Base-by-base conservation (phyloP, 2,113 vertebrate genomes). In the Nematolebias whitei region DNA sequence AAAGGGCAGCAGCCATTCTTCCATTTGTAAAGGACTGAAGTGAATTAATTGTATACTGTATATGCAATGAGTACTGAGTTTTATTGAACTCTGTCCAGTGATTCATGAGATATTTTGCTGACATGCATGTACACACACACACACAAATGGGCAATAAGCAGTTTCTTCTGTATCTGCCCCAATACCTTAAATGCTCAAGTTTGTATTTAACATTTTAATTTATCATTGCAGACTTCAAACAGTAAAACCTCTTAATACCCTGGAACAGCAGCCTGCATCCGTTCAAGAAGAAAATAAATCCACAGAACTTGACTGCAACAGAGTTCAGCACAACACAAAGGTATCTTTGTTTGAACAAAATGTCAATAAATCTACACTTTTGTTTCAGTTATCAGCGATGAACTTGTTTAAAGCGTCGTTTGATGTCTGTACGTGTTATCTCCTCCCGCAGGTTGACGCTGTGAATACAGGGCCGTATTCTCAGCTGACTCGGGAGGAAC, bases 401-500 rank as follows among this genome's bases (percentile, higher is more conserved):
- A 19, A 1, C 9, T 11, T 11, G 9, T 47, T 35, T 35, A 10
- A 35, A 35, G 44, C 11, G 8, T 20, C 20, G 22, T 48, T 0
- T 26, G n/a, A n/a, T n/a, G n/a, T 63, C n/a, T 52, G 0, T 20
- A 19, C 24, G 12, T n/a, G 15, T 44, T 14, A 19, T 69, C 4
- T 35, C 0, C 26, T 54, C 50, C 66, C 6, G 65, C 85, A 90
- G 89, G 78, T 68, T 23, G 81, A 70, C 19, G 7, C 61, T 1
- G 79, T 63, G 12, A 83, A 81, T 3, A 91, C 90, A 0, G 95
- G 95, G 0, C 94, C 95, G 0, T 98, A 95, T 0, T 91, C 95
- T 0, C 95, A 97, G 90, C 91, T 99, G 15, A 99, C 96, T 0
- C 94, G 89, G 0, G 90, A 94, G 0, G 98, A 99, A 85, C 93